Evolutionary conservation across 1,140 invertebrate species (phyloP), one percentile per base, ranked within the genome.

Genomic region (Drosophila athabasca): DNA sequence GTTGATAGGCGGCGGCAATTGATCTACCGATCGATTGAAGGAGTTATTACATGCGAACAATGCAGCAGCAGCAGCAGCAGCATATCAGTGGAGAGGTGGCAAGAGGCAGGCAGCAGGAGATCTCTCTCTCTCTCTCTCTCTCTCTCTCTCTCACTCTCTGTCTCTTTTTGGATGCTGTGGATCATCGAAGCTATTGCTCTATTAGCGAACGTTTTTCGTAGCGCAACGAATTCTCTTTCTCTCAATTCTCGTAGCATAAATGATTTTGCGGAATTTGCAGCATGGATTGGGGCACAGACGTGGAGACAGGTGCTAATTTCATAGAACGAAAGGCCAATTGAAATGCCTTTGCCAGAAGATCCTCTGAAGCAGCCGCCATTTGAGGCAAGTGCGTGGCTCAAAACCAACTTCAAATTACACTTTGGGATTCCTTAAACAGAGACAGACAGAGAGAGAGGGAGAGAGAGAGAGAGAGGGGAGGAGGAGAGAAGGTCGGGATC

Each of bases 321-420:
- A 88, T 83, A 88, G 83, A 87, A 88, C 83, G 79, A 87, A 88
- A 84, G 79, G 83, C 83, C 82, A 88, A 88, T 88, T 88, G 83
- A 88, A 88, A 88, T 88, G 72, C 84, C 79, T 54, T 64, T 50
- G 43, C 41, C 26, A 44, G 35, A 76, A 44, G 35, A 76, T 77
- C 84, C 66, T 89, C 76, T 68, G 31, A 88, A 64, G 83, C 72
- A 45, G 76, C 84, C 83, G 83, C 64, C 83, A 4, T 13, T 11
- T 39, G 35, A 5, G 3, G 35, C 35, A 82, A 69, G 83, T 87
- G 83, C 83, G 79, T 79, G 79, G 83, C 75, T 79, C 59, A 88
- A 76, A 88, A 72, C 74, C 66, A 68, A 88, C 79, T 83, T 24
- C 59, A 70, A 88, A 88, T 88, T 88, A 88, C 83, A 84, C 81